Conservation (phyloP, 2,888 invertebrate species). For the Lasioglossum vierecki region DNA sequence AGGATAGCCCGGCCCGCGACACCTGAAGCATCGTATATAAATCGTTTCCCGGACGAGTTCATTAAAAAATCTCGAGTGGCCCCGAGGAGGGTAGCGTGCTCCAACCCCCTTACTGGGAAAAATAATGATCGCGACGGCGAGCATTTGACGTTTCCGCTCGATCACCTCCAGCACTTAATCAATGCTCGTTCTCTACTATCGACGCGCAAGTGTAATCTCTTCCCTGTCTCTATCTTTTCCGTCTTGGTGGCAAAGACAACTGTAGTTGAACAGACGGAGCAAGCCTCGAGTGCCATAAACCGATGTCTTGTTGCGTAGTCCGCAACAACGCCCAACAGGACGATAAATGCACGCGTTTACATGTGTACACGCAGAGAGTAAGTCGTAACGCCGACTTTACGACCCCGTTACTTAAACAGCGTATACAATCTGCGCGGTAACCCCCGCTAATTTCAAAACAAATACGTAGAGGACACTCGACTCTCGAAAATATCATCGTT, state of each 20-base stretch:
- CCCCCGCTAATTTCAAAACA: not conserved
- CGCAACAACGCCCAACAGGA: constrained; percentile 78
- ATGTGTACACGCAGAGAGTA: constrained; percentile 50
- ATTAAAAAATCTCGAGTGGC: constrained; percentile 26
- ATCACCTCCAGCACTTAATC: constrained; percentile 75
- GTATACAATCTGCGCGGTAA: constrained; percentile 5
- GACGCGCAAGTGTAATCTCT: constrained; percentile 44
- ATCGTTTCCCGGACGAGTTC: constrained; percentile 4
- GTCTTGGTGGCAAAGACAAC: constrained; percentile 25
- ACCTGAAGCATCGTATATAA: constrained; percentile 25
- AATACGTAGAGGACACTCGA: not conserved
- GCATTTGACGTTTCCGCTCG: constrained; percentile 52
- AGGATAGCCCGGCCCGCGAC: constrained; percentile 21
- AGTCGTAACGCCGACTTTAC: constrained; percentile 29
- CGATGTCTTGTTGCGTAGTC: constrained; percentile 76
- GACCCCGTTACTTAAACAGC: constrained; percentile 30
- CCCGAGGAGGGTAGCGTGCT: constrained; percentile 8
- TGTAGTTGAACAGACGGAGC: constrained; percentile 36
- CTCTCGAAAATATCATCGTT: not conserved
- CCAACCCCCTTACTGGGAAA: constrained; percentile 28
- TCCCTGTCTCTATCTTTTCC: constrained; percentile 39
- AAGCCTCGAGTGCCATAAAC: constrained; percentile 77
- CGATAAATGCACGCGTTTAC: constrained; percentile 76
- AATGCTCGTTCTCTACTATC: constrained; percentile 54
- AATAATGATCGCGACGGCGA: constrained; percentile 55